These are phyloP conservation scores for Podargus strigoides DNA, from an alignment of 2,797 vertebrate species.

Conservation along the genomic window DNA sequence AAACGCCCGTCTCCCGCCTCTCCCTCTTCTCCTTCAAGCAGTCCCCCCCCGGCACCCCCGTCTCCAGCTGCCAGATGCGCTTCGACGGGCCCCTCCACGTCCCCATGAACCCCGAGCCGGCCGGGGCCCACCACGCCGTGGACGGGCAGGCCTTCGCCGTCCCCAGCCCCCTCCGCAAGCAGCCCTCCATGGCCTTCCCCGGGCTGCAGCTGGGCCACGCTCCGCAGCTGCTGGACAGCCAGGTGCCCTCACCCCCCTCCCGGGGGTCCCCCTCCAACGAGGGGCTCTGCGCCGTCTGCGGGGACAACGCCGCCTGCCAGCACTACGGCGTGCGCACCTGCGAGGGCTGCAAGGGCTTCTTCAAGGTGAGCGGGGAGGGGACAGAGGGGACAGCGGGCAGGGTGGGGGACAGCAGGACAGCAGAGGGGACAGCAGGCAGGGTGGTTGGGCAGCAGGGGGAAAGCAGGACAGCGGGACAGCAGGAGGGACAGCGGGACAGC, in stretches of 20 bases:
- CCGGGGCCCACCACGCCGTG: conserved; percentile 86
- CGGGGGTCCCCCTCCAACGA: conserved; percentile 96
- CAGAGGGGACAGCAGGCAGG: too few species aligned
- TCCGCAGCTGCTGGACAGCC: conserved; percentile 93
- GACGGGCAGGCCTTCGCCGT: conserved; percentile 92
- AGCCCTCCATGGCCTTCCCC: conserved; percentile 89
- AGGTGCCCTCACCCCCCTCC: conserved; percentile 93
- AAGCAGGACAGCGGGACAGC: too few species aligned
- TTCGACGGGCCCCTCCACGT: conserved; percentile 96
- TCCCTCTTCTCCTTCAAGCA: conserved; percentile 98
- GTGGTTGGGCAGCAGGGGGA: not conserved
- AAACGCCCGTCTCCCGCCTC: conserved; percentile 93
- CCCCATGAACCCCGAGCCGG: conserved; percentile 88
- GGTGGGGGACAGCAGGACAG: too few species aligned
- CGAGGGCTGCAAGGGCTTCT: conserved; percentile 98
- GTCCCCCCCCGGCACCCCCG: conserved; percentile 93
- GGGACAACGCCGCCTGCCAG: conserved; percentile 97
- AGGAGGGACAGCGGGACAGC: too few species aligned
- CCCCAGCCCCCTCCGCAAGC: conserved; percentile 90
- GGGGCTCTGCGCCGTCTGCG: conserved; percentile 95
- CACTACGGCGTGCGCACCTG: conserved; percentile 97
- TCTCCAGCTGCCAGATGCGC: conserved; percentile 98
- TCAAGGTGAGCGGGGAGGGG: conserved; percentile 81
- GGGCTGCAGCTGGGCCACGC: conserved; percentile 92
- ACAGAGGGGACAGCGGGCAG: not conserved